Base-by-base conservation (phyloP, 2,797 vertebrate genomes). In the Spheniscus humboldti region DNA sequence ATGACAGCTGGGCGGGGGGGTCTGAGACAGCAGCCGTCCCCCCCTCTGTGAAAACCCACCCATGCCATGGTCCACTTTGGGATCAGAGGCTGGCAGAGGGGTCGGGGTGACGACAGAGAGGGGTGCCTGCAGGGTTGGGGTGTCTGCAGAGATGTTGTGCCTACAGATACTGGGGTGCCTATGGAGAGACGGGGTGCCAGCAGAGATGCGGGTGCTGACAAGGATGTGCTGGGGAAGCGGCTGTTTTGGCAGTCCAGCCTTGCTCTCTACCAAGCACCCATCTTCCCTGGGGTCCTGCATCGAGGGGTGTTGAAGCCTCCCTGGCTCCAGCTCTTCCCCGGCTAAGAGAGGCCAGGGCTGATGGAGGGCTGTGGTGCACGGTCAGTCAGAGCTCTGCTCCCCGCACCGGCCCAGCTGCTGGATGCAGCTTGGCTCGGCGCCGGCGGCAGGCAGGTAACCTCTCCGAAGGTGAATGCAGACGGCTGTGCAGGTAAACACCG, bases 201-300 rank as follows among this genome's bases (percentile, higher is more conserved):
- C 72, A 33, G 68, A 30, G 20, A 8, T 2, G 10, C 0, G 4
- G 45, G 27, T 18, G n/a, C 41, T 28, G 9, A 24, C 19, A 2
- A 48, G 1, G 4, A 15, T 30, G 50, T 2, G 0, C 50, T 1
- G 2, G 37, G n/a, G 18, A 62, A 35, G 39, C 1, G 1, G 9
- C 35, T 13, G 10, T 16, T 39, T 3, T 5, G 16, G 20, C 33
- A 33, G 11, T 1, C 56, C 92, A 71, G 24, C 66, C 45, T 11
- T 11, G 69, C 47, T 47, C 35, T 48, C 50, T 8, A 1, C 43
- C 33, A 17, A 57, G 47, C n/a, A 27, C 41, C 27, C 43, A 6
- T 2, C 37, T 50, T 13, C 60, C 53, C 39, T 0, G 45, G 28
- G 57, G 19, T 59, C n/a, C 59, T 41, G 27, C 37, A 30, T 1